Percentiles rank a stretch among this genome's conserved stretches.
These are phyloP conservation scores for Alcedo atthis DNA, from an alignment of 2,797 vertebrate species.

Conservation along the genomic window DNA sequence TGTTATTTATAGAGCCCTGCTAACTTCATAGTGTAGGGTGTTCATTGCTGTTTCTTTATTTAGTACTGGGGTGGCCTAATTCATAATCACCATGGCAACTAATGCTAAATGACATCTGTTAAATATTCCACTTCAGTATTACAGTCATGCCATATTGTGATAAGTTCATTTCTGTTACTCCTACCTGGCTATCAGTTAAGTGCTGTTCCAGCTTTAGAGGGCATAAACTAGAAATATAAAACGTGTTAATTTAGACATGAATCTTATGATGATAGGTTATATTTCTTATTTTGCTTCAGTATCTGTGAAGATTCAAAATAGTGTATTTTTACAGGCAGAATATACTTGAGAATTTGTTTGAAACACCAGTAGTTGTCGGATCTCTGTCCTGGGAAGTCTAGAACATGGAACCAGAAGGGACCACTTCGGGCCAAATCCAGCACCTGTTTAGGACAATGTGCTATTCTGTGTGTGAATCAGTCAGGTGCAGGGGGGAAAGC, in stretches of 20 bases:
- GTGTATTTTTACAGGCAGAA: not conserved
- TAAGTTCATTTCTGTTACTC: conserved; percentile 21
- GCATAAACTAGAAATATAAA: not conserved
- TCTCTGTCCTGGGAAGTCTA: not conserved
- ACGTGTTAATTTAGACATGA: not conserved
- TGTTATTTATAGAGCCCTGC: conserved; percentile 53
- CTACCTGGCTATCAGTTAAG: not conserved
- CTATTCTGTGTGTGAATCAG: not conserved
- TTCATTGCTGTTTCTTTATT: conserved; percentile 54
- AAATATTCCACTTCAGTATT: conserved; percentile 53
- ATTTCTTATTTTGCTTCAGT: not conserved
- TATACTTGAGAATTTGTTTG: not conserved
- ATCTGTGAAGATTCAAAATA: not conserved
- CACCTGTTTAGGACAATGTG: not conserved
- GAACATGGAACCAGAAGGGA: not conserved
- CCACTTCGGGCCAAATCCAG: not conserved
- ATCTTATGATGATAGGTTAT: not conserved
- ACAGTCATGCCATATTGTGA: conserved; percentile 6
- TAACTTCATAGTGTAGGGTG: conserved; percentile 31
- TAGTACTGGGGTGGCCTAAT: conserved; percentile 67
- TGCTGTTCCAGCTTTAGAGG: conserved; percentile 17
- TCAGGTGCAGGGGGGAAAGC: not conserved
- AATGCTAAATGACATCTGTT: conserved; percentile 57
- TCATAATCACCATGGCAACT: conserved; percentile 65
- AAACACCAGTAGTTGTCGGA: not conserved